phyloP scores from a whole-genome alignment of 2,113 vertebrate genomes.

The Percina caprodes region DNA sequence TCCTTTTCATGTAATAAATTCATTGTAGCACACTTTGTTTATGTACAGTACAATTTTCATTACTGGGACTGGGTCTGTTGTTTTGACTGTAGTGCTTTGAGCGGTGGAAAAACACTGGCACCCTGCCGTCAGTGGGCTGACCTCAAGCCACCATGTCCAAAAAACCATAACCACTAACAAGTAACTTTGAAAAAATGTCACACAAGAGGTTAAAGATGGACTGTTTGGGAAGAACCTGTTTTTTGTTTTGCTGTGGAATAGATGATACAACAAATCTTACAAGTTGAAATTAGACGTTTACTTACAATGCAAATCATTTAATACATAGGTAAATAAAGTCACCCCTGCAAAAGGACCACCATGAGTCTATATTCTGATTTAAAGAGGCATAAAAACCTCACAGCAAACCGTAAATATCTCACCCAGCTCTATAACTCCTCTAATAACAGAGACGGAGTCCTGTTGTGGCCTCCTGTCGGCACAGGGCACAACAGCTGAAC shows the following conservation, averaged over 20 bases:
- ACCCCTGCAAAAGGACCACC: constrained; percentile 3
- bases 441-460: constrained; percentile 59
- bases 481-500: constrained; percentile 62
- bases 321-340: constrained; percentile 8
- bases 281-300: background rate
- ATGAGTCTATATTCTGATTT: constrained; percentile 42
- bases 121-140: constrained; percentile 29
- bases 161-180: constrained; percentile 57
- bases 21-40: background rate
- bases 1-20: background rate
- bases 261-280: background rate
- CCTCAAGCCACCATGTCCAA: constrained; percentile 50
- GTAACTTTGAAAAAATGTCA: constrained; percentile 19
- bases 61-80: background rate
- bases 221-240: background rate
- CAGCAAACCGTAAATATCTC: constrained; percentile 53
- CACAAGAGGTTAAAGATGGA: constrained; percentile 12
- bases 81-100: background rate
- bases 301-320: constrained; percentile 21
- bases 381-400: constrained; percentile 39
- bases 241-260: background rate
- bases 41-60: background rate
- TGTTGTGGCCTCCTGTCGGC: constrained; percentile 40
- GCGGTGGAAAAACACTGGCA: constrained; percentile 1
- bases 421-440: constrained; percentile 41